A percentile compares a stretch with the other conserved stretches of the same genome.
Evolutionary conservation across 1,140 invertebrate species (phyloP).

Genomic region (Micrasema minimum): DNA sequence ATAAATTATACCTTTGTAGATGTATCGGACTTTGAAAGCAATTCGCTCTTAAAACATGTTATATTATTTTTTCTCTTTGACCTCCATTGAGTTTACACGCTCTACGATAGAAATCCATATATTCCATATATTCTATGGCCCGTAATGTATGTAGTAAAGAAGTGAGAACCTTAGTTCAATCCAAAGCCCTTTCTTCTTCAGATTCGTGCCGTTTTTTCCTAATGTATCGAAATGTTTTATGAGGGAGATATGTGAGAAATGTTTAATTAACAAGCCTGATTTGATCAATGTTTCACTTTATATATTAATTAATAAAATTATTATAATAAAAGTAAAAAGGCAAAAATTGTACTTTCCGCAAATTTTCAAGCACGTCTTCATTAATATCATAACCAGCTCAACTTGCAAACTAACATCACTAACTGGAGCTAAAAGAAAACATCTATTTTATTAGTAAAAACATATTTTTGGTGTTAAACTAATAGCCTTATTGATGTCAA

Average conservation of each 20-base stretch:
- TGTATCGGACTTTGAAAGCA: conserved; percentile 9
- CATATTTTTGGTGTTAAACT: no score
- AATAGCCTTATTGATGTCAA: no score
- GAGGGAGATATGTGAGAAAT: conserved; percentile 42
- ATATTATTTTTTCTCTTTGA: conserved; percentile 34
- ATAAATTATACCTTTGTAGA: conserved; percentile 13
- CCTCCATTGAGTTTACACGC: conserved; percentile 6
- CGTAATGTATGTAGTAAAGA: conserved; percentile 18
- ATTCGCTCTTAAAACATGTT: conserved; percentile 30
- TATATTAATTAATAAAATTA: no score
- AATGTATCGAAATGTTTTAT: conserved; percentile 46
- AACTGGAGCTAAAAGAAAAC: conserved; percentile 23
- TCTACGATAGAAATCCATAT: conserved; percentile 15
- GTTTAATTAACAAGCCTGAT: conserved; percentile 25
- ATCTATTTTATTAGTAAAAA: no score
- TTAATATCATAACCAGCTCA: conserved; percentile 37
- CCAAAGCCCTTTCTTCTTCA: conserved; percentile 22
- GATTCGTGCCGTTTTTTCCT: conserved; percentile 33
- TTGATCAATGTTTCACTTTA: no score
- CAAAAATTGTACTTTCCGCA: conserved; percentile 28
- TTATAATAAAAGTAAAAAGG: no score
- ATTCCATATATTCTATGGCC: no score
- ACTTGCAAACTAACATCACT: conserved; percentile 26
- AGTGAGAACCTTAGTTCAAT: conserved; percentile 19
- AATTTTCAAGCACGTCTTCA: conserved; percentile 16